Conservation (phyloP, 2,113 vertebrate genomes). For the Scopus umbretta region DNA sequence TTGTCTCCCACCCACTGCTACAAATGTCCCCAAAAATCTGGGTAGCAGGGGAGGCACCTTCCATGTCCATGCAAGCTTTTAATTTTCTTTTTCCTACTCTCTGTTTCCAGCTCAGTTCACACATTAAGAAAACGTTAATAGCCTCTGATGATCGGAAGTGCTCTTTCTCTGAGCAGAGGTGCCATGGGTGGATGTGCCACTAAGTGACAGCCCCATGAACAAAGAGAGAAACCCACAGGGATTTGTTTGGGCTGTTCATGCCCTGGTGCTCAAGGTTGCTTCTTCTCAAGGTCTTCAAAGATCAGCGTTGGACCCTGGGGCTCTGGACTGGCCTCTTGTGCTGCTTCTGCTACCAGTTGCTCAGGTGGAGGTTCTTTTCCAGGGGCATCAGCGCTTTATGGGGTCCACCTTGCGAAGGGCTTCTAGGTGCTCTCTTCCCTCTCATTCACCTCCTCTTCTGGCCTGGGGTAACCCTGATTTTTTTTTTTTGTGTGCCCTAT, state of each 20-base stretch:
- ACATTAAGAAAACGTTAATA: constrained; percentile 30
- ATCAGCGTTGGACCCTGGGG: not conserved
- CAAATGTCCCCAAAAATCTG: not conserved
- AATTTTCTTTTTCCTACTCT: not conserved
- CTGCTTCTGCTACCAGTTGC: not conserved
- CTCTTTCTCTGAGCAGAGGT: not conserved
- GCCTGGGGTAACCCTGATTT: not conserved
- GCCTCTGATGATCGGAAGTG: not conserved
- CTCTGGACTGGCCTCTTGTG: not conserved
- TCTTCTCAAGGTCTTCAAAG: not conserved
- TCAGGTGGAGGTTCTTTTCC: not conserved
- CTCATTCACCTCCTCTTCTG: not conserved
- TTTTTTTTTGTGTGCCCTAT: not conserved
- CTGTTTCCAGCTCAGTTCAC: constrained; percentile 28
- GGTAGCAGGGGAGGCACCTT: not conserved
- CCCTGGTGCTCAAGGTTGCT: not conserved
- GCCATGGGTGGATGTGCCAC: not conserved
- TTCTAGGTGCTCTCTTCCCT: not conserved
- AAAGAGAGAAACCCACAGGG: not conserved
- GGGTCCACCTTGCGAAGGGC: not conserved
- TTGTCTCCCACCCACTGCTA: not conserved
- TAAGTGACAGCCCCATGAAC: not conserved
- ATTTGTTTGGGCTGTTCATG: not conserved
- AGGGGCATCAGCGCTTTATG: not conserved
- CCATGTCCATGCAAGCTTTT: not conserved